These are phyloP conservation scores for Dreissena rostriformis DNA, from an alignment of 1,140 invertebrate genomes.

Conservation along the genomic window DNA sequence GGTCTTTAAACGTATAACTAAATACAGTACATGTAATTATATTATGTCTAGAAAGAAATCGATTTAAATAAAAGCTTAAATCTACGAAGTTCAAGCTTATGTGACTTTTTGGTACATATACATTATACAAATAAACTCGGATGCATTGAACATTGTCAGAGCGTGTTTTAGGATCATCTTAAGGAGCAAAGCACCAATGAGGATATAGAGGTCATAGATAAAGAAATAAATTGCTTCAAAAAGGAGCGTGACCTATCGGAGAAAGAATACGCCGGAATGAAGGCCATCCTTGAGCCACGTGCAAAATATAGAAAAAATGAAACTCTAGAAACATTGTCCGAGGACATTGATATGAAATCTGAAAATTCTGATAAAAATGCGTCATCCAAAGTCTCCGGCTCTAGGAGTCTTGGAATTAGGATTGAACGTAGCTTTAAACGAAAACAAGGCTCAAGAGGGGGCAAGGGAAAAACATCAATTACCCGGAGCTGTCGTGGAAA, in stretches of 20 bases:
- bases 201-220: slow-evolving; percentile 79
- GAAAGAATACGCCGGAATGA: slow-evolving; percentile 70
- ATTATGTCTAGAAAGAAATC: too few relatives aligned
- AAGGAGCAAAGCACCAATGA: slow-evolving; percentile 75
- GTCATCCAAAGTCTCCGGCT: slow-evolving; percentile 6
- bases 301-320: slow-evolving; percentile 59
- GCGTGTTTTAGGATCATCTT: slow-evolving; percentile 72
- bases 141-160: background rate
- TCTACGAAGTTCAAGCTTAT: background rate
- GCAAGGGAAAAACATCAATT: slow-evolving; percentile 58
- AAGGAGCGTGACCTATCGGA: slow-evolving; percentile 71
- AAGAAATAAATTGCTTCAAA: slow-evolving; percentile 76
- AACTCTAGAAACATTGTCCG: slow-evolving; percentile 52
- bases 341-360: slow-evolving; percentile 40
- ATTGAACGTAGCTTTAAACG: too few relatives aligned
- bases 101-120: background rate
- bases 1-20: too few relatives aligned
- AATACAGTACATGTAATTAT: too few relatives aligned
- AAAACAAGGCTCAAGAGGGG: slow-evolving; percentile 56
- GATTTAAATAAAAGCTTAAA: background rate
- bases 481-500: slow-evolving; percentile 56
- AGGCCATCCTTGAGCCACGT: slow-evolving; percentile 69
- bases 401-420: slow-evolving; percentile 47
- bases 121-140: background rate
- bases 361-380: slow-evolving; percentile 53